Conservation (phyloP, 2,888 invertebrate genomes). For the Keiferia lycopersicella region DNA sequence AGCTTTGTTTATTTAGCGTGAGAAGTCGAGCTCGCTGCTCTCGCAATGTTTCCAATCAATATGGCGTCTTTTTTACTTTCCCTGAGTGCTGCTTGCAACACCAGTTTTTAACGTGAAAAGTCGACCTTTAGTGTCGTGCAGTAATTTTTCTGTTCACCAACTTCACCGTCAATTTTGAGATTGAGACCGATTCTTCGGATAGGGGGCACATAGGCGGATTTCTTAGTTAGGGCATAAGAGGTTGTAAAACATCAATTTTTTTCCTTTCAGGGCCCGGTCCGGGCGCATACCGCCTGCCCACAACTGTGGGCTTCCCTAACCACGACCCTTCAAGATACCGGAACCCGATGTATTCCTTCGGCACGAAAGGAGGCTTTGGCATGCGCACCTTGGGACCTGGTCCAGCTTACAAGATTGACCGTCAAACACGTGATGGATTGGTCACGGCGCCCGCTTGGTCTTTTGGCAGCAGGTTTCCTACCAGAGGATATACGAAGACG, state of each 20-base stretch:
- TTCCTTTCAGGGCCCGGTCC: constrained; percentile 83
- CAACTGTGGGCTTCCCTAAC: constrained; percentile 80
- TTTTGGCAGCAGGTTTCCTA: constrained; percentile 58
- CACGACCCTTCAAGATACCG: constrained; percentile 84
- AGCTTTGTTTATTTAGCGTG: too few relatives aligned
- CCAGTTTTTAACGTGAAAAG: too few relatives aligned
- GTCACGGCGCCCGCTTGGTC: constrained; percentile 79
- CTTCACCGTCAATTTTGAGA: too few relatives aligned
- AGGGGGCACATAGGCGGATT: too few relatives aligned
- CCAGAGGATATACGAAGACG: constrained; percentile 21
- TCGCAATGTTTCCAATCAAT: too few relatives aligned
- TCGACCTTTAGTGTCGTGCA: too few relatives aligned
- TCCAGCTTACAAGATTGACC: constrained; percentile 70
- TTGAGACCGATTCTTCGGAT: too few relatives aligned
- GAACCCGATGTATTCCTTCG: constrained; percentile 84
- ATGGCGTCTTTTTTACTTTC: too few relatives aligned
- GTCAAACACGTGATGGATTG: constrained; percentile 63
- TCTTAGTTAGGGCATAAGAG: too few relatives aligned
- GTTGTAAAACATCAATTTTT: neutral
- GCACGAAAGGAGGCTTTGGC: constrained; percentile 65
- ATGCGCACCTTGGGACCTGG: constrained; percentile 72
- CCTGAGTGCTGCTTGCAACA: too few relatives aligned
- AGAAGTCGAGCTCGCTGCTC: too few relatives aligned
- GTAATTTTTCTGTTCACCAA: too few relatives aligned
- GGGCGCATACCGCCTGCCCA: constrained; percentile 83